Percentiles rank a stretch among this genome's conserved stretches.
Conservation (phyloP, 2,797 vertebrate species). For the Orientallactaga sibirica region DNA sequence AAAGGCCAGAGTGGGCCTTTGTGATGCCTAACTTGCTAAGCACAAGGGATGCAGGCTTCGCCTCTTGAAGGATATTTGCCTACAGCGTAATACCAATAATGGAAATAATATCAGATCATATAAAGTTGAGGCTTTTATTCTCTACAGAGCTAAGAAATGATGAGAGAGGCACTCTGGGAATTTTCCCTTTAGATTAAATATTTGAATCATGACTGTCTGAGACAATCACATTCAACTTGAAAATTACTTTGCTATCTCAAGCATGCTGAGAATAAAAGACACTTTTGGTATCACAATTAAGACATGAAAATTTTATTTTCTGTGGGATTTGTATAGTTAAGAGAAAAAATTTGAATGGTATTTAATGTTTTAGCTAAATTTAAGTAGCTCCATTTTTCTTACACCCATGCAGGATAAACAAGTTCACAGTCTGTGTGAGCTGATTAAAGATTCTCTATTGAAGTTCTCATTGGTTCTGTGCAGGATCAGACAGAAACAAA, state of each 20-base stretch:
- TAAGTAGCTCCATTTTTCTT: slow-evolving; percentile 58
- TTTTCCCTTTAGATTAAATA: slow-evolving; percentile 91
- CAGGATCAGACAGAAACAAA: background rate
- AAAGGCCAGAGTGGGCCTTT: slow-evolving; percentile 81
- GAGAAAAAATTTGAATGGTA: slow-evolving; percentile 65
- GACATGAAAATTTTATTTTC: slow-evolving; percentile 87
- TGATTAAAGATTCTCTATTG: background rate
- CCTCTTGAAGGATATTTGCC: slow-evolving; percentile 90
- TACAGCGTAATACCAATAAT: slow-evolving; percentile 90
- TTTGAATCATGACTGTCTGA: slow-evolving; percentile 89
- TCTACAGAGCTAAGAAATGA: slow-evolving; percentile 87
- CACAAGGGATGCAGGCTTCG: slow-evolving; percentile 82
- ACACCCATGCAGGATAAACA: background rate
- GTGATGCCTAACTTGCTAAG: slow-evolving; percentile 72
- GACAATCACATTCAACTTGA: slow-evolving; percentile 88
- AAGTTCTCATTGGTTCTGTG: background rate
- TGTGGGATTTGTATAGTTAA: slow-evolving; percentile 83
- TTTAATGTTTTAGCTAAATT: slow-evolving; percentile 70
- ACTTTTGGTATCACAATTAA: slow-evolving; percentile 88
- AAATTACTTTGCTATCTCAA: slow-evolving; percentile 91
- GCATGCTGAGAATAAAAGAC: slow-evolving; percentile 88
- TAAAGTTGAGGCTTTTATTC: slow-evolving; percentile 89
- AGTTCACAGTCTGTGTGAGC: background rate
- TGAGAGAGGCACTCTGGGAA: slow-evolving; percentile 88
- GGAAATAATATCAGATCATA: slow-evolving; percentile 91